Evolutionary conservation across 2,888 invertebrate species (phyloP).

Genomic region (Orthonevra nobilis): DNA sequence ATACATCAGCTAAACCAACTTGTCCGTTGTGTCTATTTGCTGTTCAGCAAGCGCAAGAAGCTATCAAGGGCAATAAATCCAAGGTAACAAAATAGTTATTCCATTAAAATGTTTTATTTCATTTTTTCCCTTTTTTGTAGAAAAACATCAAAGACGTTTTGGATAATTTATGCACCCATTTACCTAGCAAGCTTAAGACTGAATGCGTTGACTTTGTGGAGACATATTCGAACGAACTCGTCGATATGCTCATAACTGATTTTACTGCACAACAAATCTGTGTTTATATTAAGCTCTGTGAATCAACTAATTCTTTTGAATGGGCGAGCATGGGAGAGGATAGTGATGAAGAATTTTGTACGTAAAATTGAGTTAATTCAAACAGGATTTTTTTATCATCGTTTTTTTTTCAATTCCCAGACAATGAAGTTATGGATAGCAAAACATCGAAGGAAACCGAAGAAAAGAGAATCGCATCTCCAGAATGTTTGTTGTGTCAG

Average conservation of each 20-base stretch:
- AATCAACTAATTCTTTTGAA: conserved; percentile 78
- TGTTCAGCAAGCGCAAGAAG: conserved; percentile 87
- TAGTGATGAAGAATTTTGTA: conserved; percentile 68
- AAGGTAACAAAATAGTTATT: too few relatives aligned
- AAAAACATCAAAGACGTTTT: conserved; percentile 86
- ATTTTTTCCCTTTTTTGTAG: conserved; percentile 80
- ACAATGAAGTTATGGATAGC: conserved; percentile 80
- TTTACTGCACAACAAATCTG: conserved; percentile 89
- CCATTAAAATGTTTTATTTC: background rate
- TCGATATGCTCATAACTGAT: conserved; percentile 89
- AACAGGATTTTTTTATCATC: conserved; percentile 25
- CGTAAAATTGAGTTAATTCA: background rate
- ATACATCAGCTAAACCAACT: conserved; percentile 83
- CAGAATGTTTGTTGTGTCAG: conserved; percentile 78
- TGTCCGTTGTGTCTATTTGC: conserved; percentile 93
- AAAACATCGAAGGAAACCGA: too few relatives aligned
- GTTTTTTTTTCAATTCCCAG: conserved; percentile 81
- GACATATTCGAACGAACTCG: conserved; percentile 87
- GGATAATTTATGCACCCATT: conserved; percentile 85
- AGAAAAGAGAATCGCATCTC: too few relatives aligned
- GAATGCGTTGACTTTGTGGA: conserved; percentile 90
- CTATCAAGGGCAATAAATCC: conserved; percentile 87
- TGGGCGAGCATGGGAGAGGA: conserved; percentile 74
- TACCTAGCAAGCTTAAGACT: conserved; percentile 83
- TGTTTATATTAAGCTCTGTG: conserved; percentile 87